A percentile compares a stretch with the other conserved stretches of the same genome.
Conservation (phyloP, 2,113 vertebrate genomes). For the Myiagra hebetior region DNA sequence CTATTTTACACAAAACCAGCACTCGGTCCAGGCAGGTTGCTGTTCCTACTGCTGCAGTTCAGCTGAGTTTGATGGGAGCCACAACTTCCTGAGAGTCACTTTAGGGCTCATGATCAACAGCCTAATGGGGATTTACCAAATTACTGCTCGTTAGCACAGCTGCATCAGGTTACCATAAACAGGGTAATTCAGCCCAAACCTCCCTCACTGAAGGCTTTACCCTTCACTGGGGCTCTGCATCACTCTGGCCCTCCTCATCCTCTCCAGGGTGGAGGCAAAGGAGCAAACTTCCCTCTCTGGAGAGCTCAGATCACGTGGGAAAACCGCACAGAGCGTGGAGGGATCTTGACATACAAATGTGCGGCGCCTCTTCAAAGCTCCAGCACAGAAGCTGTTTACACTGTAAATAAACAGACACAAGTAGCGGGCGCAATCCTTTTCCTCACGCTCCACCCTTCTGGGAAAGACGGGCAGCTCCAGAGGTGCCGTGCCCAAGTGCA, state of each 20-base stretch:
- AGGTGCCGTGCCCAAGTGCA: rapidly evolving
- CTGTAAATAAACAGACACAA: slow-evolving; percentile 65
- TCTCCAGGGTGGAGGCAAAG: not conserved
- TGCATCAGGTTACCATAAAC: not conserved
- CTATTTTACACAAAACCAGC: not conserved
- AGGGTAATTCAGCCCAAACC: slow-evolving; percentile 15
- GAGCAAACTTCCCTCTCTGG: not conserved
- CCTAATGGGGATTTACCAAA: slow-evolving; percentile 11
- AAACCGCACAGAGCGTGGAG: slow-evolving; percentile 46
- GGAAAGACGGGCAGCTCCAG: not conserved
- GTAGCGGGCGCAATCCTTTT: slow-evolving; percentile 14
- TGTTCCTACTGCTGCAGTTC: not conserved
- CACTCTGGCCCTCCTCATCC: not conserved
- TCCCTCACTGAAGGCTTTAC: not conserved
- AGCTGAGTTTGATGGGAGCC: not conserved
- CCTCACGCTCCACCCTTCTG: not conserved
- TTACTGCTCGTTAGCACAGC: not conserved
- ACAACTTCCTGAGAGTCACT: not conserved
- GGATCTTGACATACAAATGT: slow-evolving; percentile 53
- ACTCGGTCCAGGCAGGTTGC: not conserved
- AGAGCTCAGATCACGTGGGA: slow-evolving; percentile 8
- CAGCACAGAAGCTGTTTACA: slow-evolving; percentile 62
- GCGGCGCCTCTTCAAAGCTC: slow-evolving; percentile 58
- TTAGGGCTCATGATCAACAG: not conserved
- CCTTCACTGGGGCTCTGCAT: not conserved